Percentiles rank a stretch among this genome's conserved stretches.
phyloP scores from a whole-genome alignment of 2,797 vertebrate species.

The Margarornis squamiger region DNA sequence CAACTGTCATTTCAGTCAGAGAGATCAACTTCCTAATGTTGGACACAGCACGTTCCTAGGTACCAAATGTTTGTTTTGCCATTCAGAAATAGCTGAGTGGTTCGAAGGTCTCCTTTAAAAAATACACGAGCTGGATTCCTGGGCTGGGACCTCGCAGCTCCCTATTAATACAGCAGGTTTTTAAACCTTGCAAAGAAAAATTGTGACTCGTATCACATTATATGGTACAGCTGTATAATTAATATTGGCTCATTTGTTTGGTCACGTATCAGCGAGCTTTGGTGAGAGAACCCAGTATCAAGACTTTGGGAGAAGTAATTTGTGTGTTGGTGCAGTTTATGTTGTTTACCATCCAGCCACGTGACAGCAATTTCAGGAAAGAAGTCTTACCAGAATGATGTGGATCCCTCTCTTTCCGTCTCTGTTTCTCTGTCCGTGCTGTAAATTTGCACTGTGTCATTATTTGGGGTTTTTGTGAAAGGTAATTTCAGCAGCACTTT shows the following conservation, averaged over 20 bases:
- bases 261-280: not conserved
- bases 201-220: accelerated
- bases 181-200: not conserved
- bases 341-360: not conserved
- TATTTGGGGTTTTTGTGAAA: not conserved
- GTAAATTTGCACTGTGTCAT: not conserved
- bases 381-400: not conserved
- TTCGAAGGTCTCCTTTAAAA: not conserved
- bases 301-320: not conserved
- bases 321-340: not conserved
- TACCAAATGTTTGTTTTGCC: not conserved
- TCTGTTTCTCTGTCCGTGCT: not conserved
- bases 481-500: not conserved
- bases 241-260: not conserved
- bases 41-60: accelerated
- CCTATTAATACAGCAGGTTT: not conserved
- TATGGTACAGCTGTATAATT: not conserved
- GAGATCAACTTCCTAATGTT: not conserved
- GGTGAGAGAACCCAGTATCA: not conserved
- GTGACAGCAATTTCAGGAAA: not conserved
- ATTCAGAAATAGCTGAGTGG: not conserved
- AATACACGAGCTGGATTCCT: not conserved
- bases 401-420: not conserved
- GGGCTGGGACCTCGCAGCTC: not conserved
- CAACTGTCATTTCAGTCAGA: not conserved